These are phyloP conservation scores for Ligdia adustata DNA, from an alignment of 2,888 invertebrate species.

Conservation along the genomic window DNA sequence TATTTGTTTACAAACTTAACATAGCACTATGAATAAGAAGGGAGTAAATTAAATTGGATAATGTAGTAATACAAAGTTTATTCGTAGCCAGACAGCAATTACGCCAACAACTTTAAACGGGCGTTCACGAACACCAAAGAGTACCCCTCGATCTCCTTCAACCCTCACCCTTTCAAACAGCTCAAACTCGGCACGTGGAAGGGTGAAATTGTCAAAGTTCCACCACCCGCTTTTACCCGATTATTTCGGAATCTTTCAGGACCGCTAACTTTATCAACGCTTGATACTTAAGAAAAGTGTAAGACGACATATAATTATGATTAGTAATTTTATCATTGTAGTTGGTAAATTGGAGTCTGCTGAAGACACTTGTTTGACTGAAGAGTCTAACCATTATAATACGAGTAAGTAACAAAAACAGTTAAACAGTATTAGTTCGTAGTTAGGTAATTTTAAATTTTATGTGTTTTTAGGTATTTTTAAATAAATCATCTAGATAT, in stretches of 20 bases:
- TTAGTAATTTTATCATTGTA: slow-evolving; percentile 44
- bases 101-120: slow-evolving; percentile 76
- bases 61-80: slow-evolving; percentile 82
- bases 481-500: no score
- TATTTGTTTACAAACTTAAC: slow-evolving; percentile 65
- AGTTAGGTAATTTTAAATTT: no score
- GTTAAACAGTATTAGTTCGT: no score
- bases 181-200: slow-evolving; percentile 53
- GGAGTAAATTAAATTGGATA: slow-evolving; percentile 78
- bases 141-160: slow-evolving; percentile 46
- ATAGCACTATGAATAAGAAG: slow-evolving; percentile 75
- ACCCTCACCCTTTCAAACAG: slow-evolving; percentile 60
- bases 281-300: slow-evolving; percentile 49
- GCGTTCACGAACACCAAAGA: slow-evolving; percentile 77
- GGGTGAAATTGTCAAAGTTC: slow-evolving; percentile 71
- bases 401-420: slow-evolving; percentile 34
- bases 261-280: slow-evolving; percentile 60
- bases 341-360: slow-evolving; percentile 34
- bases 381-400: slow-evolving; percentile 34
- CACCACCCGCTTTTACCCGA: slow-evolving; percentile 59
- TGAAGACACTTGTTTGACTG: slow-evolving; percentile 32
- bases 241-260: slow-evolving; percentile 69
- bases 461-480: no score
- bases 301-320: slow-evolving; percentile 39
- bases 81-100: slow-evolving; percentile 81